Percentiles rank a stretch among this genome's conserved stretches.
Evolutionary conservation across 2,888 invertebrate species (phyloP).

Genomic region (Stegana nigrithorax): DNA sequence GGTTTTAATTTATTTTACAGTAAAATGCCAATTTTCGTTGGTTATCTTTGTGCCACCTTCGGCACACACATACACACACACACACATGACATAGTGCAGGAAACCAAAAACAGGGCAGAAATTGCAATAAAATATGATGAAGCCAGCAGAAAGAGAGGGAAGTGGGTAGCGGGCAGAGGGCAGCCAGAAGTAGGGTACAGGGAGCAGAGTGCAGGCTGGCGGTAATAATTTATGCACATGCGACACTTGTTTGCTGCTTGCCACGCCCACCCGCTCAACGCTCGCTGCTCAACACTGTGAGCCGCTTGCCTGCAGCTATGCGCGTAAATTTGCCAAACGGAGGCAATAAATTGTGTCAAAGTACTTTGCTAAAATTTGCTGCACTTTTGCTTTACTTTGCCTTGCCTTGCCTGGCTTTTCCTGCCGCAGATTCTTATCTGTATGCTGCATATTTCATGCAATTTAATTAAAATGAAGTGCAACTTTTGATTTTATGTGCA

Average conservation of each 20-base stretch:
- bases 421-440: constrained; percentile 23
- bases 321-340: constrained; percentile 51
- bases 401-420: constrained; percentile 18
- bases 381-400: not conserved
- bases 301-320: constrained; percentile 16
- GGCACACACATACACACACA: not conserved
- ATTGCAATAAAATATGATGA: not conserved
- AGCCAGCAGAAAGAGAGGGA: not conserved
- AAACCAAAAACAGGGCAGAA: not conserved
- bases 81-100: not conserved
- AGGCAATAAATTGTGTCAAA: constrained; percentile 42
- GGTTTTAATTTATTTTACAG: not conserved
- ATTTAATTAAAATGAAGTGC: constrained; percentile 46
- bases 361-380: constrained; percentile 12
- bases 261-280: constrained; percentile 2
- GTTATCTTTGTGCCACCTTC: not conserved
- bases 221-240: constrained; percentile 49
- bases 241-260: constrained; percentile 34
- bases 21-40: not conserved
- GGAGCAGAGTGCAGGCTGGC: too few species aligned
- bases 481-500: constrained; percentile 31
- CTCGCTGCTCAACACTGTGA: constrained; percentile 11
- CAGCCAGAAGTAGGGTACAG: not conserved
- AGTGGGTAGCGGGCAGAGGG: too few species aligned
- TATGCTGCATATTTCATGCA: constrained; percentile 25